phyloP scores from a whole-genome alignment of 2,797 vertebrate species.

The Helicolenus hilgendorfi region DNA sequence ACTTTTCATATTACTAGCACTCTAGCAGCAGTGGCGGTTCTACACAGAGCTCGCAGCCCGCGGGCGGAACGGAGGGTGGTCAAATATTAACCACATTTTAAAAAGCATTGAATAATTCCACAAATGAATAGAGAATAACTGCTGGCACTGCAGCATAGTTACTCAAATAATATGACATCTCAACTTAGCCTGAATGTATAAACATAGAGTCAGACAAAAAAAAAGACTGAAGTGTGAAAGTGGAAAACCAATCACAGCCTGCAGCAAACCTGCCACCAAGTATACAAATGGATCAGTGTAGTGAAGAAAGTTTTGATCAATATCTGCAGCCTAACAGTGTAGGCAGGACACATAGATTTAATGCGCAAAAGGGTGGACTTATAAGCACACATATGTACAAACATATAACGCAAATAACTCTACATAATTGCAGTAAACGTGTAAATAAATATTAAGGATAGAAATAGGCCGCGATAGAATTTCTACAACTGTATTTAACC shows the following conservation, averaged over 20 bases:
- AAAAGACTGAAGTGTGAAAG: not conserved
- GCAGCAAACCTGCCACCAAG: conserved; percentile 13
- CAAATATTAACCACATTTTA: not conserved
- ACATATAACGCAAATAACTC: not conserved
- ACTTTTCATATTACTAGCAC: not conserved
- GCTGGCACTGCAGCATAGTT: not conserved
- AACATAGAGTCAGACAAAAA: not conserved
- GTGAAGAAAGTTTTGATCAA: not conserved
- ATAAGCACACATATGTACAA: not conserved
- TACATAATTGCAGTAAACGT: not conserved
- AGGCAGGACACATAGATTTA: not conserved
- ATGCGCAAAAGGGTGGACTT: not conserved
- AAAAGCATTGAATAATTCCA: not conserved
- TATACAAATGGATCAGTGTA: conserved; percentile 16
- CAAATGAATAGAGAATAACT: not conserved
- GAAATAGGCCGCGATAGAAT: not conserved
- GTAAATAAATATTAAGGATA: not conserved
- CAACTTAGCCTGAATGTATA: not conserved
- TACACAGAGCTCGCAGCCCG: not conserved
- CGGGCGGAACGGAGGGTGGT: not conserved
- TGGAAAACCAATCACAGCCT: conserved; percentile 11
- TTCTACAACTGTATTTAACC: conserved; percentile 18
- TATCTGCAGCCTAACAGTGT: not conserved
- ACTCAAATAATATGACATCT: not conserved
- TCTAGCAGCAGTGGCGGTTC: not conserved